A percentile compares a stretch with the other conserved stretches of the same genome.
phyloP scores from a whole-genome alignment of 1,140 invertebrate genomes.

The Epicauta chinensis region DNA sequence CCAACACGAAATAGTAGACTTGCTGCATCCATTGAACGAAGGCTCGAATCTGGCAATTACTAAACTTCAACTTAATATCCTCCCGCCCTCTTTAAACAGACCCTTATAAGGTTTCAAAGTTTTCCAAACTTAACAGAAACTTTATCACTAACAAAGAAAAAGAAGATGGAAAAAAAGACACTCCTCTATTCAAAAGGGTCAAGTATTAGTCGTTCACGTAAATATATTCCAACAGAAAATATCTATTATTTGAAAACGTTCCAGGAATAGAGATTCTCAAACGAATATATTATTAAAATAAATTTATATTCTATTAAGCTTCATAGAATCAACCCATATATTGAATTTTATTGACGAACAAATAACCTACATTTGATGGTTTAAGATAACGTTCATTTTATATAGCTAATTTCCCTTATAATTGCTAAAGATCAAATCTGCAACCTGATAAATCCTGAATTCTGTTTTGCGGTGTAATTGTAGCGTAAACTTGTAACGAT shows the following conservation, averaged over 20 bases:
- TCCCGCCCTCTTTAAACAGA: background rate
- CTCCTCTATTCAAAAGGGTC: constrained; percentile 2
- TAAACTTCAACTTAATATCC: background rate
- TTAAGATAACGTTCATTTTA: too few species aligned
- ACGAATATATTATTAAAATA: constrained; percentile 8
- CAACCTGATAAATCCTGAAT: too few species aligned
- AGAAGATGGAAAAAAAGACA: background rate
- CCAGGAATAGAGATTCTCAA: background rate
- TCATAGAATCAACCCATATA: background rate
- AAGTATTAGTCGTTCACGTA: background rate
- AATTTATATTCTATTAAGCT: constrained; percentile 9
- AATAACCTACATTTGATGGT: too few species aligned
- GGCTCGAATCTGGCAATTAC: background rate
- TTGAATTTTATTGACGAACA: too few species aligned
- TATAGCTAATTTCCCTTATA: too few species aligned
- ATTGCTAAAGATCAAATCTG: too few species aligned
- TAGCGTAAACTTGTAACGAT: too few species aligned
- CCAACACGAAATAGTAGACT: background rate
- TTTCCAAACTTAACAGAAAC: constrained; percentile 2
- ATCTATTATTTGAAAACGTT: background rate
- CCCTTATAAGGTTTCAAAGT: constrained; percentile 2
- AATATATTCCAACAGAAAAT: constrained; percentile 14
- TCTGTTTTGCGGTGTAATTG: too few species aligned
- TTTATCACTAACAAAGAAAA: background rate
- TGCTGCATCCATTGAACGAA: constrained; percentile 10